These are phyloP conservation scores for Lota lota DNA, from an alignment of 2,113 vertebrate species.

Conservation along the genomic window DNA sequence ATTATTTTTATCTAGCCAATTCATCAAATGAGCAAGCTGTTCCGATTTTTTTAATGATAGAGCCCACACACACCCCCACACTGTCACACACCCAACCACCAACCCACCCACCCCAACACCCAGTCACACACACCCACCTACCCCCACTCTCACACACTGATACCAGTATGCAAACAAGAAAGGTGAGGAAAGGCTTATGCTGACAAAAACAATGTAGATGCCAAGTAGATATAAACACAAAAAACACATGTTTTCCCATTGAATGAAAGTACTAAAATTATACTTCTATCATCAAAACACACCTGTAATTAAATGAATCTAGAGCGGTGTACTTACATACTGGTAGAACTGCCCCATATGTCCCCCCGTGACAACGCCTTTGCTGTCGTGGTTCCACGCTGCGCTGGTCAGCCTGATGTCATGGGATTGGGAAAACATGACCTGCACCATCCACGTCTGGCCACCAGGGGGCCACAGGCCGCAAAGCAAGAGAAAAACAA, in stretches of 20 bases:
- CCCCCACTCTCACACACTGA: too few relatives aligned
- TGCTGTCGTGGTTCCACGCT: conserved; percentile 98
- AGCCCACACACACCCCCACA: too few relatives aligned
- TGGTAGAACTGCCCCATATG: conserved; percentile 98
- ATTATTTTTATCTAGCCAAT: too few relatives aligned
- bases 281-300: too few relatives aligned
- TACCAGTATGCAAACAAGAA: background rate
- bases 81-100: too few relatives aligned
- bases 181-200: background rate
- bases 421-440: conserved; percentile 98
- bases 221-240: background rate
- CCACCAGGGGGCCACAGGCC: conserved; percentile 19
- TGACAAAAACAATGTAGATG: background rate
- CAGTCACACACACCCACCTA: too few relatives aligned
- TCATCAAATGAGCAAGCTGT: too few relatives aligned
- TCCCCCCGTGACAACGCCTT: conserved; percentile 95
- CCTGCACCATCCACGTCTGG: conserved; percentile 96
- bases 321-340: conserved; percentile 82
- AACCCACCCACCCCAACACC: too few relatives aligned
- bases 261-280: too few relatives aligned
- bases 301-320: background rate
- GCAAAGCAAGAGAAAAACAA: conserved; percentile 23
- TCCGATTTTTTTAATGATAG: too few relatives aligned
- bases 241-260: background rate
- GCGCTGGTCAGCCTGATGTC: conserved; percentile 98